Percentiles rank a stretch among this genome's conserved stretches.
Evolutionary conservation across 2,888 invertebrate genomes (phyloP).

Genomic region (Penaeus monodon): DNA sequence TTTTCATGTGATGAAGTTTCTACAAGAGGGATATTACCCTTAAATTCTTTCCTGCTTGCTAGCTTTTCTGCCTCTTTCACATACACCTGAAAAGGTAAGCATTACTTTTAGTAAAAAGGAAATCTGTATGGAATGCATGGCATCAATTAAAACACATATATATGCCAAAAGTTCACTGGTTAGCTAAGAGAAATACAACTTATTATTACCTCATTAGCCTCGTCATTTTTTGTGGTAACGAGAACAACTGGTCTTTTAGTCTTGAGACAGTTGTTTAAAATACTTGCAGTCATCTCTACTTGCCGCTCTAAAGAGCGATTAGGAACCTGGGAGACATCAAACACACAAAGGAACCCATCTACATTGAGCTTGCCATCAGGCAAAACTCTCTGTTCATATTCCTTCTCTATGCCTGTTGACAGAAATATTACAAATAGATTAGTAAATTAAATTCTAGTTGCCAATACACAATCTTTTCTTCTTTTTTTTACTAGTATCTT

Average conservation of each 20-base stretch:
- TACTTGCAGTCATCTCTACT: constrained; percentile 69
- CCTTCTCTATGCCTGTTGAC: constrained; percentile 86
- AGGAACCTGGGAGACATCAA: constrained; percentile 94
- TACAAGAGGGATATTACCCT: constrained; percentile 82
- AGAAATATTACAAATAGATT: background rate
- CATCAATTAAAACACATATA: background rate
- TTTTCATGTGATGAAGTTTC: constrained; percentile 97
- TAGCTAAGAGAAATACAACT: too few species aligned
- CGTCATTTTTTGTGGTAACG: constrained; percentile 96
- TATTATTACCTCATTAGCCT: constrained; percentile 78
- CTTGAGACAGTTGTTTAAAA: constrained; percentile 70
- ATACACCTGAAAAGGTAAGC: constrained; percentile 73
- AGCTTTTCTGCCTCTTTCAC: constrained; percentile 90
- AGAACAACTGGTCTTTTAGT: constrained; percentile 87
- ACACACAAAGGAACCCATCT: constrained; percentile 95
- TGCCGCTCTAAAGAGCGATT: constrained; percentile 88
- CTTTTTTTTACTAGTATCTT: too few species aligned
- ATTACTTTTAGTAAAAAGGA: background rate
- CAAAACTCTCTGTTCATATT: constrained; percentile 92
- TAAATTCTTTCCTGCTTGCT: constrained; percentile 84
- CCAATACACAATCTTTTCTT: background rate
- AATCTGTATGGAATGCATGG: background rate
- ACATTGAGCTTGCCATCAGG: constrained; percentile 92
- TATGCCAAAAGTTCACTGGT: too few species aligned
- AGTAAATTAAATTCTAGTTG: background rate